Conservation (phyloP, 2,888 invertebrate genomes). For the Drosophila tanythrix region DNA sequence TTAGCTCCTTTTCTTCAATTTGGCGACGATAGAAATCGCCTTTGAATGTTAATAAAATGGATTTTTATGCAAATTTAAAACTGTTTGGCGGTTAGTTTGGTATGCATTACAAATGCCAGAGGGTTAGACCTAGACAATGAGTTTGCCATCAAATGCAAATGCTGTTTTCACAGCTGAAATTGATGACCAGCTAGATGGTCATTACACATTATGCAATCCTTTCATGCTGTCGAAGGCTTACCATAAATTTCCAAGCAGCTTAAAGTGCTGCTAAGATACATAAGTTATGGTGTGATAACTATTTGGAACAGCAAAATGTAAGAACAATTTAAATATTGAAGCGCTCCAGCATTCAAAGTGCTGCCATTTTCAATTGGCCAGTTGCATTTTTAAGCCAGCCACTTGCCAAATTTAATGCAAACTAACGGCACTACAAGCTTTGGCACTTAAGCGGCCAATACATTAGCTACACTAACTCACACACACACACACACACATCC, state of each 20-base stretch:
- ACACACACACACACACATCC: not conserved
- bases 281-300: not conserved
- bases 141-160: constrained; percentile 58
- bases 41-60: constrained; percentile 79
- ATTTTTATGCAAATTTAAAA: constrained; percentile 79
- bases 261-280: not conserved
- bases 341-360: constrained; percentile 10
- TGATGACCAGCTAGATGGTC: constrained; percentile 32
- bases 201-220: constrained; percentile 31
- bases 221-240: constrained; percentile 10
- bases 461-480: constrained; percentile 3
- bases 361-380: constrained; percentile 12
- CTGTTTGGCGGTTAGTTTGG: constrained; percentile 68
- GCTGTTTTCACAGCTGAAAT: constrained; percentile 50
- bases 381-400: constrained; percentile 23
- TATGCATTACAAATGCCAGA: constrained; percentile 69
- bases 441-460: constrained; percentile 49
- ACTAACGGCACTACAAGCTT: constrained; percentile 49
- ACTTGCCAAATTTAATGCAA: constrained; percentile 33
- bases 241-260: constrained; percentile 14
- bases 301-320: not conserved
- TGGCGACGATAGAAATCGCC: constrained; percentile 71
- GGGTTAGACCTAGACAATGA: constrained; percentile 61
- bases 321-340: constrained; percentile 2
- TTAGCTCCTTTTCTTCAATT: constrained; percentile 73